Conservation (phyloP, 2,113 vertebrate genomes). For the Microtus montanus region DNA sequence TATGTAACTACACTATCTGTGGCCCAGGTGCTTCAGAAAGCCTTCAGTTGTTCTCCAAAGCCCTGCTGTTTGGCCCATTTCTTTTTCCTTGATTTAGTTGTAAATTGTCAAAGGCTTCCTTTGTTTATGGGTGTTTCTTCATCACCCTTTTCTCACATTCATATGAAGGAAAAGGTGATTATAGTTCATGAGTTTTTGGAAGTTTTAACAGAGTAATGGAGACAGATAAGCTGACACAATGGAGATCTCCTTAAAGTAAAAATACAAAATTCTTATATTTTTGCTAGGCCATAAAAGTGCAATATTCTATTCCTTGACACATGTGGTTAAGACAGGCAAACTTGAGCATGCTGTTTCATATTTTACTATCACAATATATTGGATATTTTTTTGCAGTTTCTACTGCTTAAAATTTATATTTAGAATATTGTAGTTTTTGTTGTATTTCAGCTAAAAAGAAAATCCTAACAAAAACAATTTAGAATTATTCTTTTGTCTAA, state of each 20-base stretch:
- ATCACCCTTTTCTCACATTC: not conserved
- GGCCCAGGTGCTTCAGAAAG: not conserved
- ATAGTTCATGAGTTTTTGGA: not conserved
- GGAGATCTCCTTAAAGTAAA: not conserved
- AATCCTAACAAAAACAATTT: not conserved
- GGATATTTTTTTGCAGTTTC: not conserved
- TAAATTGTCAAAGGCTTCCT: not conserved
- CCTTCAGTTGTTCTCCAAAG: not conserved
- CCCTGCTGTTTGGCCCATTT: not conserved
- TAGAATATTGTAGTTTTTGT: not conserved
- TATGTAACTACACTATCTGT: not conserved
- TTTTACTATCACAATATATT: not conserved
- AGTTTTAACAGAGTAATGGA: not conserved
- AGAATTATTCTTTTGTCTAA: not conserved
- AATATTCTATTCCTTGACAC: not conserved
- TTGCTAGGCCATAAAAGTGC: not conserved
- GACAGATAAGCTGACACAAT: not conserved
- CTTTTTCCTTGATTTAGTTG: conserved; percentile 20
- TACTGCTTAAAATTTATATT: not conserved
- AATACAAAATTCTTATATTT: not conserved
- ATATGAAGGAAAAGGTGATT: not conserved
- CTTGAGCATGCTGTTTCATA: not conserved
- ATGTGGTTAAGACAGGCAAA: not conserved
- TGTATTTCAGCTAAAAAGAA: not conserved
- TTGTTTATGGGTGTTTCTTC: not conserved